phyloP scores from a whole-genome alignment of 2,888 invertebrate species.

The Mesoligia furuncula region DNA sequence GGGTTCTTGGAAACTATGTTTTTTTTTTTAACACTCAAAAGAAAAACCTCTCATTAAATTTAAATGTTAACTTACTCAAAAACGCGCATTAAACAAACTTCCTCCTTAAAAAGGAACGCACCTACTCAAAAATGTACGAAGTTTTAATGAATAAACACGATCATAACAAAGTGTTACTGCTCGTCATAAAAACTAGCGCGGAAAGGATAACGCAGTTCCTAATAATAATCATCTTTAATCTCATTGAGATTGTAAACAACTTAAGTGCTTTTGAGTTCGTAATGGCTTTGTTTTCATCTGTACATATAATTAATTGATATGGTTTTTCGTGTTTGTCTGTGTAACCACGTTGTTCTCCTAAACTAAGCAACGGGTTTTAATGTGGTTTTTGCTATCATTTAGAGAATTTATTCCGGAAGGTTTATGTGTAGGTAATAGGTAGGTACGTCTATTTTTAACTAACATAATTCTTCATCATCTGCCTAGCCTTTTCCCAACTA shows the following conservation, averaged over 20 bases:
- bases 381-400: neutral
- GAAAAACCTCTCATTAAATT: no score
- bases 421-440: neutral
- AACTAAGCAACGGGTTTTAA: neutral
- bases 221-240: slow-evolving; percentile 25
- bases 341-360: neutral
- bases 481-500: no score
- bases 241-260: slow-evolving; percentile 28
- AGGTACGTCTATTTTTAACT: no score
- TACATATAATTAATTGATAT: neutral
- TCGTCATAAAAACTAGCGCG: slow-evolving; percentile 22
- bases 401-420: neutral
- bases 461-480: no score
- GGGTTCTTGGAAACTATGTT: no score
- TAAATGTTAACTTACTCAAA: no score
- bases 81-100: neutral
- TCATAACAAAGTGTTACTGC: slow-evolving; percentile 21
- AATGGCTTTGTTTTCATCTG: neutral
- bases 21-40: no score
- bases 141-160: slow-evolving; percentile 15
- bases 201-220: slow-evolving; percentile 25
- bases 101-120: neutral
- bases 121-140: slow-evolving; percentile 12
- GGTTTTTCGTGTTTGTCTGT: neutral
- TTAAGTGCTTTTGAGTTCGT: slow-evolving; percentile 13